Base-by-base conservation (phyloP, 2,888 invertebrate species). In the Galerucella calmariensis region DNA sequence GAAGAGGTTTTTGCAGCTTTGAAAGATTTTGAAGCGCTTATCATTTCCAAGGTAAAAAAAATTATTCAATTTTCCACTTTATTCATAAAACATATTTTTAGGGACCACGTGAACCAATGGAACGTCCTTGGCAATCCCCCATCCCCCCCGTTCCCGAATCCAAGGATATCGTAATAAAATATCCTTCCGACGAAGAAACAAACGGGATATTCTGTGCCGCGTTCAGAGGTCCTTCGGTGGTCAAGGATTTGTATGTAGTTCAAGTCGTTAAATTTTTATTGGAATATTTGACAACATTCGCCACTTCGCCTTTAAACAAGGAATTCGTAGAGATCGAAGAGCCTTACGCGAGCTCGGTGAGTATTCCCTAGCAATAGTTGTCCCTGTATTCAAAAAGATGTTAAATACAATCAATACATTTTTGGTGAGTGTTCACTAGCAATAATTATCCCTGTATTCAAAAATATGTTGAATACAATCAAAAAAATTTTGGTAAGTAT, bases 141-240 rank as follows among this genome's bases (percentile, higher is more conserved):
- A 90, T 94, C 1, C 93, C 94, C 0, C 92, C 93, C 0, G 84
- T 92, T 6, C 67, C 78, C 20, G 88, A 90, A 3, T 91, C 91
- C 44, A 86, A 89, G 20, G 90, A 91, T 75, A 88, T 91, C 59
- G 88, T 90, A 35, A 85, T 92, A 1, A 89, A 88, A 69, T 97
- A 94, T 89, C 94, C 96, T 0, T 92, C 94, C n/a, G 95, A 96
- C 84, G 94, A 94, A 77, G 95, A 94, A 85, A 93, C 92, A 78
- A 93, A 93, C 86, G 96, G 96, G 10, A 89, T 95, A 85, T 94
- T 95, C 70, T 86, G 90, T 75, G 90, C 94, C 74, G 94, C 92
- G 0, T 97, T 95, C 94, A 90, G 95, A 76, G 96, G 96, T 3
- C 95, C 97, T 20, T 90, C 91, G 0, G 90, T 90, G 48, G 87